A percentile compares a stretch with the other conserved stretches of the same genome.
Evolutionary conservation across 2,113 vertebrate genomes (phyloP).

Genomic region (Sus scrofa): DNA sequence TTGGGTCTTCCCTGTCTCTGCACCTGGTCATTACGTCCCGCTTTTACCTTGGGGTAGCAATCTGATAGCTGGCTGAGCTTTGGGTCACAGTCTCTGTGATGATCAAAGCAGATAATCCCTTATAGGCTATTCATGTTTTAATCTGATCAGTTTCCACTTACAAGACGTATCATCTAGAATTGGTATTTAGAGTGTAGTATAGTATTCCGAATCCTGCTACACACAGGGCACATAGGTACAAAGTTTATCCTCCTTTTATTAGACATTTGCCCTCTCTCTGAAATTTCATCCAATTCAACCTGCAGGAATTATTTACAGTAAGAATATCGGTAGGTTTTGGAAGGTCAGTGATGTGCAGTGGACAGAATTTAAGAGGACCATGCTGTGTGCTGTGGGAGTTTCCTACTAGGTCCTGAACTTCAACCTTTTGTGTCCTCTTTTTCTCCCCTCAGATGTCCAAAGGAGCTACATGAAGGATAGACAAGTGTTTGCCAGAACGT

Average conservation of each 20-base stretch:
- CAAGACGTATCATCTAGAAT: too few species aligned
- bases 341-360: not conserved
- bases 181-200: too few species aligned
- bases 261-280: not conserved
- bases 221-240: not conserved
- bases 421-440: not conserved
- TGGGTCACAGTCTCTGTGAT: not conserved
- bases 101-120: not conserved
- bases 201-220: not conserved
- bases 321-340: not conserved
- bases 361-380: not conserved
- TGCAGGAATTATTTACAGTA: not conserved
- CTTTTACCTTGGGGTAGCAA: not conserved
- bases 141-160: not conserved
- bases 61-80: not conserved
- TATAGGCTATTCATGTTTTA: not conserved
- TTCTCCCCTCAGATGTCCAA: not conserved
- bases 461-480: not conserved
- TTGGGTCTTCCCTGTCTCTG: not conserved
- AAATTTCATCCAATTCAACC: not conserved
- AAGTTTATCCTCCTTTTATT: not conserved
- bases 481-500: not conserved
- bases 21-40: not conserved
- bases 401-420: rapidly evolving
- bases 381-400: not conserved